Evolutionary conservation across 1,140 invertebrate genomes (phyloP), one percentile per base, ranked within the genome.

Genomic region (Drosophila repletoides): DNA sequence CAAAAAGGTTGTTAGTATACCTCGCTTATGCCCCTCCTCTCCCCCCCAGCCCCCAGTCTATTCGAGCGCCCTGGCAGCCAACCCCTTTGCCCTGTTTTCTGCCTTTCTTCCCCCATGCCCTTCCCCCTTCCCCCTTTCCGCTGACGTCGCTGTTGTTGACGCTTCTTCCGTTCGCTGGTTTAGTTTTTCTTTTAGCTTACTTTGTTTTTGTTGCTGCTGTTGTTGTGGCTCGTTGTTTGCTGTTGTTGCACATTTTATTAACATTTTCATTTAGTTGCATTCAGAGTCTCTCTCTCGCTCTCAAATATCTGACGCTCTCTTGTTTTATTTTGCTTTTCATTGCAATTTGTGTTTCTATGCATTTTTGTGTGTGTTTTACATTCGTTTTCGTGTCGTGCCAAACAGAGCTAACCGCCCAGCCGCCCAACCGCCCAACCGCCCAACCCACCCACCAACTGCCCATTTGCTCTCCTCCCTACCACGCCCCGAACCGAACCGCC

Each of bases 291-390:
- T 6, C 28, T 10, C 40, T 12, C 10, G 14, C 34, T 31, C 0
- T 45, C 45, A n/a, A n/a, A n/a, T 61, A 36, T 14, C 21, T 21
- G 7, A 4, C 45, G 34, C 38, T 22, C 29, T 38, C 49, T 63
- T 72, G 63, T 60, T 76, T 76, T 76, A 76, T 76, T 73, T 77
- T 65, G 74, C 74, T 71, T 84, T 75, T 84, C 79, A 84, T 84
- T 84, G 79, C 79, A 84, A 84, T 84, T 84, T 84, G 80, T 84
- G 80, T 84, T 84, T 71, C 79, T 84, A 84, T 84, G 79, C 79
- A 84, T 75, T 84, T 84, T 84, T 79, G 79, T 84, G 79, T 84
- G 80, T 84, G 79, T 86, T 84, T 84, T 86, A 84, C 79, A 84
- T 84, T 84, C 80, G 79, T 84, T 84, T 84, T 84, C 80, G 80